These are phyloP conservation scores for Theodoxus fluviatilis DNA, from an alignment of 2,888 invertebrate genomes.

Conservation along the genomic window DNA sequence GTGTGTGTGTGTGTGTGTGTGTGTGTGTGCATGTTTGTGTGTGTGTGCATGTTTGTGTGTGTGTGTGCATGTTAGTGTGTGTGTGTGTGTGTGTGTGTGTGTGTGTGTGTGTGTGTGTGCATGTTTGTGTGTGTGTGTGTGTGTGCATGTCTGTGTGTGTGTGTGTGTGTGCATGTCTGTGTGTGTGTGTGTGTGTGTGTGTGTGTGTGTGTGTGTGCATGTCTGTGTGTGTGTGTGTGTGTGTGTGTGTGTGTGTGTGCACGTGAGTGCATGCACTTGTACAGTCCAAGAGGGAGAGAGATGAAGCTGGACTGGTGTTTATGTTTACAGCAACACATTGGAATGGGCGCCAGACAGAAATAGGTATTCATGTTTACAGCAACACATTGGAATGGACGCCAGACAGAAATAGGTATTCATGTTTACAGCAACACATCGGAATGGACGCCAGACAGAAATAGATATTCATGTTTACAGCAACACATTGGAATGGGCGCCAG, in stretches of 20 bases:
- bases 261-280: not conserved
- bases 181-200: not conserved
- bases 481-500: too few species aligned
- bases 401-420: too few species aligned
- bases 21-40: not conserved
- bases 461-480: too few species aligned
- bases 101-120: not conserved
- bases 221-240: not conserved
- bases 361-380: too few species aligned
- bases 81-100: slow-evolving; percentile 10
- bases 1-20: slow-evolving; percentile 15
- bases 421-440: too few species aligned
- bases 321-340: too few species aligned
- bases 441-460: too few species aligned
- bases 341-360: too few species aligned
- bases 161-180: not conserved
- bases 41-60: not conserved
- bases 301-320: too few species aligned
- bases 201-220: not conserved
- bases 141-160: not conserved
- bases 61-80: not conserved
- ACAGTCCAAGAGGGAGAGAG: not conserved
- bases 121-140: not conserved
- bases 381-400: too few species aligned
- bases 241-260: slow-evolving; percentile 16